Evolutionary conservation across 2,113 vertebrate species (phyloP).

Genomic region (Nibea coibor): DNA sequence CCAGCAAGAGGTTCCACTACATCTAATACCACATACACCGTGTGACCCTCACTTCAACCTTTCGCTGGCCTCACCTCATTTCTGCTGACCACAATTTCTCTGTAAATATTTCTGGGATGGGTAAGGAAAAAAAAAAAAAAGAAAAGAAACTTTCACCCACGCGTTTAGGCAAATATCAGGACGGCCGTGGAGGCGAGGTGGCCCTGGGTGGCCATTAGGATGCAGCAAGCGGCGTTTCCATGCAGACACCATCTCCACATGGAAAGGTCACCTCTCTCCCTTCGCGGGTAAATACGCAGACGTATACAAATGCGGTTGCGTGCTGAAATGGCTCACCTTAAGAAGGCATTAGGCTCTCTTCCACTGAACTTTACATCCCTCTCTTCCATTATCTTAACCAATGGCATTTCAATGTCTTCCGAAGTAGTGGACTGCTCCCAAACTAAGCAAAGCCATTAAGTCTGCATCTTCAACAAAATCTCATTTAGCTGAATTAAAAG

Average conservation of each 20-base stretch:
- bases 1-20: not conserved
- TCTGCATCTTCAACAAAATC: conserved; percentile 38
- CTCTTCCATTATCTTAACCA: conserved; percentile 76
- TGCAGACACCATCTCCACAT: conserved; percentile 84
- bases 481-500: conserved; percentile 15
- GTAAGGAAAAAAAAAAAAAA: conserved; percentile 17
- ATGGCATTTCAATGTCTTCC: conserved; percentile 76
- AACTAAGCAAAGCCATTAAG: conserved; percentile 56
- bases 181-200: conserved; percentile 74
- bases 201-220: conserved; percentile 86
- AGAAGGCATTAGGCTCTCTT: conserved; percentile 83
- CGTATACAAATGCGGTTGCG: conserved; percentile 83
- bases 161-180: conserved; percentile 88
- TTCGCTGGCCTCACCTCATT: conserved; percentile 23
- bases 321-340: conserved; percentile 85
- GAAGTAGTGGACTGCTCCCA: conserved; percentile 60
- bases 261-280: conserved; percentile 87
- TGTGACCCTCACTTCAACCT: not conserved
- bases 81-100: conserved; percentile 70
- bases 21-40: not conserved
- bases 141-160: conserved; percentile 67
- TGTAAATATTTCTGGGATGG: conserved; percentile 79
- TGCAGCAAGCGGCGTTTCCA: conserved; percentile 80
- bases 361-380: conserved; percentile 79
- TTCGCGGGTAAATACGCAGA: conserved; percentile 85